Evolutionary conservation across 2,797 vertebrate genomes (phyloP).

Genomic region (Molossus molossus): DNA sequence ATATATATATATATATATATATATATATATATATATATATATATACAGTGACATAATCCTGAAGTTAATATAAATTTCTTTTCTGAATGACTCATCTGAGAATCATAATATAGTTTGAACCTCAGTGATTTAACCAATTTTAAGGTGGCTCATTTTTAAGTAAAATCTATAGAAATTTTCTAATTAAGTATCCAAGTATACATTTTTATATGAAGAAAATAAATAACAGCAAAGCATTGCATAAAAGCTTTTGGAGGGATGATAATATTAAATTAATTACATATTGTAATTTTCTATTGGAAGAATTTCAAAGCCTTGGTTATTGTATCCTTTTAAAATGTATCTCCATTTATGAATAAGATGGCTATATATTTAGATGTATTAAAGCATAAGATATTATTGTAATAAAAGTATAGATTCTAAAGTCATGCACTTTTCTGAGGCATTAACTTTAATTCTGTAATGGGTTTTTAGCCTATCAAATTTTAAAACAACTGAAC

Average conservation of each 20-base stretch:
- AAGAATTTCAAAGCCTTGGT: conserved; percentile 28
- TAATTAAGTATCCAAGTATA: conserved; percentile 32
- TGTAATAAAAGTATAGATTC: conserved; percentile 72
- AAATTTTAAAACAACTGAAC: conserved; percentile 79
- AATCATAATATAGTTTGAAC: conserved; percentile 17
- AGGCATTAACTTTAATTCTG: conserved; percentile 75
- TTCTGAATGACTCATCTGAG: conserved; percentile 1
- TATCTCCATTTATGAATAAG: conserved; percentile 71
- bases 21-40: background rate
- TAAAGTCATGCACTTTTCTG: conserved; percentile 80
- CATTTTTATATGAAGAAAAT: conserved; percentile 56
- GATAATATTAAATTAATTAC: conserved; percentile 65
- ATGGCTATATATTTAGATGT: conserved; percentile 51
- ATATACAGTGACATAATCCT: background rate
- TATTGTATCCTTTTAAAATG: conserved; percentile 34
- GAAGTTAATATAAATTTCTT: conserved; percentile 39
- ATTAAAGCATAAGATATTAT: conserved; percentile 73
- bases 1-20: background rate
- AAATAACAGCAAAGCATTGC: conserved; percentile 35
- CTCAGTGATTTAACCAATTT: conserved; percentile 8
- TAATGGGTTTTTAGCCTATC: conserved; percentile 74
- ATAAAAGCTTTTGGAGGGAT: conserved; percentile 63
- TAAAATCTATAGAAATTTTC: background rate
- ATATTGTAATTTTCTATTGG: conserved; percentile 38
- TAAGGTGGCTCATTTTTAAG: background rate